Evolutionary conservation across 2,888 invertebrate species (phyloP).

Genomic region (Lasioglossum zephyrum): DNA sequence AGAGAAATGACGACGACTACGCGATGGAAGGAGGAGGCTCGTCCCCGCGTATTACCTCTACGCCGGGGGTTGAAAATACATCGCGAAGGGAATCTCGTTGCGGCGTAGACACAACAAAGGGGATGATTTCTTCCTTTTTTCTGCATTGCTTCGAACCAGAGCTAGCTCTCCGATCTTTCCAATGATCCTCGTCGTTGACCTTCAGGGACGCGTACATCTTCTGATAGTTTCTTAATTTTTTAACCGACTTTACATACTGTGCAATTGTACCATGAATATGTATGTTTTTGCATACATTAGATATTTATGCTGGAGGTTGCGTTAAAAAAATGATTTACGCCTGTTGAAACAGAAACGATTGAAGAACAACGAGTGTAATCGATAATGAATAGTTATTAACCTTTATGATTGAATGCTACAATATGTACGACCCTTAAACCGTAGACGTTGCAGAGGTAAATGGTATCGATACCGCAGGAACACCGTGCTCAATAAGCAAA

Average conservation of each 20-base stretch:
- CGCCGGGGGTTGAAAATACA: constrained; percentile 62
- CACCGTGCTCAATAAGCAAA: constrained; percentile 31
- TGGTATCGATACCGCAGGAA: constrained; percentile 17
- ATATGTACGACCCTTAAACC: too few relatives aligned
- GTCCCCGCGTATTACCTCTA: constrained; percentile 59
- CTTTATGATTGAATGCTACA: too few relatives aligned
- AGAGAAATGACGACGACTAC: constrained; percentile 56
- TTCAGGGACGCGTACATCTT: background rate
- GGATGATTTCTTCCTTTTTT: background rate
- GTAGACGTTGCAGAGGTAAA: background rate
- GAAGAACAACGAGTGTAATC: background rate
- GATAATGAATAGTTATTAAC: background rate
- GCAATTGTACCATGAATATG: background rate
- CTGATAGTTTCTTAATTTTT: background rate
- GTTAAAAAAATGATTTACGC: background rate
- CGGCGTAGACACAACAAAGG: constrained; percentile 16
- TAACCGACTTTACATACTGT: background rate
- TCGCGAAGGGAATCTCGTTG: constrained; percentile 62
- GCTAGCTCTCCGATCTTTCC: background rate
- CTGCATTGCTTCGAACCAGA: background rate
- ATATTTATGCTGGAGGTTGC: background rate
- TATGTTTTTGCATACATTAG: background rate
- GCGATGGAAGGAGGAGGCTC: constrained; percentile 41
- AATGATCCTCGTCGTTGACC: background rate
- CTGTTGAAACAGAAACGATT: background rate